Conservation (phyloP, 2,797 vertebrate species). For the Loris lydekkerianus region DNA sequence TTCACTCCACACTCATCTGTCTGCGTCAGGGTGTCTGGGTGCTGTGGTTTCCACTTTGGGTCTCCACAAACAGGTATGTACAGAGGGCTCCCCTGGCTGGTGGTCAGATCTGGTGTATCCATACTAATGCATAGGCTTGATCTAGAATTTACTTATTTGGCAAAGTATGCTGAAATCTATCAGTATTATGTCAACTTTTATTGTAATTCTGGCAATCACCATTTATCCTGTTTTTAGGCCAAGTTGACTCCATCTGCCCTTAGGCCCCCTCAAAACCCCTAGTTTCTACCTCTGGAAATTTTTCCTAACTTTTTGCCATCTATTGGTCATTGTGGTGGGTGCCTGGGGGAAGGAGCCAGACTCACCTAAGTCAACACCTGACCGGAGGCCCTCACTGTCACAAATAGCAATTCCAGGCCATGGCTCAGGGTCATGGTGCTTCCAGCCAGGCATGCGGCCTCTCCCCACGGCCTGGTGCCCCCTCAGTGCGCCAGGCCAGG, state of each 20-base stretch:
- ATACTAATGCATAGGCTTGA: not conserved
- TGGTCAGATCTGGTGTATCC: not conserved
- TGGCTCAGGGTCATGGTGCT: no score
- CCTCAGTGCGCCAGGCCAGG: not conserved
- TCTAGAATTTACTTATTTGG: not conserved
- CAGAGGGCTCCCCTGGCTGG: accelerated
- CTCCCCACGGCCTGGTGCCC: not conserved
- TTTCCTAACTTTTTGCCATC: no score
- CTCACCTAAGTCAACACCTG: accelerated
- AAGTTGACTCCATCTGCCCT: no score
- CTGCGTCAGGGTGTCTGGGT: accelerated
- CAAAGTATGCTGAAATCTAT: not conserved
- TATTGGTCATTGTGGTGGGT: accelerated
- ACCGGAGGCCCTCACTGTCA: not conserved
- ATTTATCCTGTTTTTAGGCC: not conserved
- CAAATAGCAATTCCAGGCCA: not conserved
- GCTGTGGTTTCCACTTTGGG: accelerated
- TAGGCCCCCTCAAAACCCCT: not conserved
- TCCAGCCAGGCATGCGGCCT: not conserved
- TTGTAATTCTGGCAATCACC: not conserved
- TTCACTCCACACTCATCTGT: not conserved
- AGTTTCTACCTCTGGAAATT: not conserved
- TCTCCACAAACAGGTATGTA: accelerated
- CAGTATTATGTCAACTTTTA: not conserved
- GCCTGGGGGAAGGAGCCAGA: no score